phyloP scores from a whole-genome alignment of 2,888 invertebrate genomes.

The Caenorhabditis auriculariae region DNA sequence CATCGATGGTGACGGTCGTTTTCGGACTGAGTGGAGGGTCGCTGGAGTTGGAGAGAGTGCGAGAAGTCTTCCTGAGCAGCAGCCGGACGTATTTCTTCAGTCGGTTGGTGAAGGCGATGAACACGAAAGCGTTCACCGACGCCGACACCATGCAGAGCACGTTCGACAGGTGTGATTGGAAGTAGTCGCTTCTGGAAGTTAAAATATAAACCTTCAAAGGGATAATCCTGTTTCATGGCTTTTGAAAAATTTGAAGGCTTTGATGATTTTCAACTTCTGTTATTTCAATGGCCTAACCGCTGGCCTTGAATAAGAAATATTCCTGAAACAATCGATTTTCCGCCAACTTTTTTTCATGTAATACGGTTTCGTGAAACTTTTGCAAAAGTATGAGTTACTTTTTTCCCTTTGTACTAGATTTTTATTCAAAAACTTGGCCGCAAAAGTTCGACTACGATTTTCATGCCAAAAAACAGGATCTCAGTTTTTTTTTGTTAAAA shows the following conservation, averaged over 20 bases:
- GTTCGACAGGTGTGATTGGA: slow-evolving; percentile 55
- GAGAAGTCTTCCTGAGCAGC: slow-evolving; percentile 59
- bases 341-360: no score
- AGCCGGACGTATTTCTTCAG: slow-evolving; percentile 53
- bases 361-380: no score
- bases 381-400: no score
- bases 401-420: no score
- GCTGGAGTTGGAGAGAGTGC: slow-evolving; percentile 57
- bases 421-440: no score
- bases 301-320: no score
- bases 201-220: no score
- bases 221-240: no score
- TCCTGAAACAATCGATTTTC: no score
- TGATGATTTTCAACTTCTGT: background rate
- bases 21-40: slow-evolving; percentile 58
- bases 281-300: background rate
- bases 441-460: no score
- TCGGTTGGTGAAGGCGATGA: slow-evolving; percentile 62
- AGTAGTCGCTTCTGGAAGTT: slow-evolving; percentile 55
- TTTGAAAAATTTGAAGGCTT: no score
- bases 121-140: slow-evolving; percentile 62
- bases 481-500: background rate
- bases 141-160: slow-evolving; percentile 61
- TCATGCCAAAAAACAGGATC: no score
- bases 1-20: slow-evolving; percentile 49